Evolutionary conservation across 1,140 invertebrate species (phyloP), one percentile per base, ranked within the genome.

Genomic region (Chironomus striatipennis): DNA sequence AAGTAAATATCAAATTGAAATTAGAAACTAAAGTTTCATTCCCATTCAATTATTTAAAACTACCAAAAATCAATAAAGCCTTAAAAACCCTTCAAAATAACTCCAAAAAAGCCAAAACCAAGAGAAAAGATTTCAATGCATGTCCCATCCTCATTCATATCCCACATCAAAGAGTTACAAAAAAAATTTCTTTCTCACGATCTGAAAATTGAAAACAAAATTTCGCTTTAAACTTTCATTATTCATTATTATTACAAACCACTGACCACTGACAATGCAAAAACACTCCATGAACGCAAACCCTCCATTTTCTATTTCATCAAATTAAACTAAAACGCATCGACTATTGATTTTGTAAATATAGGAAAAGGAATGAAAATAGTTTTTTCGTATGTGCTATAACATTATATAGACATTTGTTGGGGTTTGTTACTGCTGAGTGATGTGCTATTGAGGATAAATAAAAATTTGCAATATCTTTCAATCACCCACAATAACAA

Each of bases 401-500:
- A 57, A 57, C 47, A 57, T 57, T 57, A 57, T 57, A n/a, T n/a
- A n/a, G 47, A 12, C 15, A n/a, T 57, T n/a, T n/a, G n/a, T 57
- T 70, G 65, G 65, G 65, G 65, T 70, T 70, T 57, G 15, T 57
- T 57, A 1, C 5, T 57, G 47, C 15, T 57, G 20, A 70, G 65
- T 70, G 65, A 70, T 70, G 65, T 70, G 65, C n/a, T 70, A 70
- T 70, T 70, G 65, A 70, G 20, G 8, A 10, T n/a, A n/a, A 7
- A 57, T 17, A 20, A 21, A 18, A 70, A 18, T 70, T 70, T 70
- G 65, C 65, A 70, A 70, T 21, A 70, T 70, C 65, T 21, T 70
- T 70, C 65, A 70, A 70, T 70, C 65, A 70, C 65, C 65, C 65
- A 70, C 65, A 21, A 70, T 17, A 57, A 70, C 65, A 70, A 70